Evolutionary conservation across 2,797 vertebrate species (phyloP).

Genomic region (Lepilemur ruficaudatus): DNA sequence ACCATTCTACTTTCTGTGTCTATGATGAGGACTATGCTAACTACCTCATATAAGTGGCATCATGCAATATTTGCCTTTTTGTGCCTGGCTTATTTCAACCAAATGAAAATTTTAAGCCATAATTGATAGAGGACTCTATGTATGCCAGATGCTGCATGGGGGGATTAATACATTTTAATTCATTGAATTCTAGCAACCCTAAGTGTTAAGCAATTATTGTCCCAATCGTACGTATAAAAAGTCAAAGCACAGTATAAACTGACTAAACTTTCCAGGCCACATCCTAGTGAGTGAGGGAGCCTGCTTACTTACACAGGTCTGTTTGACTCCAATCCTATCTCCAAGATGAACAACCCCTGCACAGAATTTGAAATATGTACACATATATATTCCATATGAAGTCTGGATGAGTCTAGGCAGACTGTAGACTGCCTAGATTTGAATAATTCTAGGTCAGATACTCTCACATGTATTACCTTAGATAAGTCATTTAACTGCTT

Average conservation of each 20-base stretch:
- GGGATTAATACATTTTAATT: neutral
- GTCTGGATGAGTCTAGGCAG: too few relatives aligned
- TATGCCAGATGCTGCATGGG: neutral
- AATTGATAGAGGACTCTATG: neutral
- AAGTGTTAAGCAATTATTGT: neutral
- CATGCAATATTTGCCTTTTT: neutral
- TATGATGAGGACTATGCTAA: neutral
- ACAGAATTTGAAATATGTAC: neutral
- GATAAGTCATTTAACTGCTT: neutral
- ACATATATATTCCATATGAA: neutral
- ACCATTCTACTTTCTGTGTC: neutral
- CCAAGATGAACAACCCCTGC: neutral
- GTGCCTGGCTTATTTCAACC: neutral
- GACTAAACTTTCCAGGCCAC: neutral
- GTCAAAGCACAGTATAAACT: neutral
- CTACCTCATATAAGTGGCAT: neutral
- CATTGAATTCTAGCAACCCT: neutral
- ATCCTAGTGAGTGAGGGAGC: neutral
- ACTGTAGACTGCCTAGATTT: neutral
- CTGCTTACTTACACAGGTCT: neutral
- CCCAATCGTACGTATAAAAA: neutral
- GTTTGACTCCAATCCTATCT: neutral
- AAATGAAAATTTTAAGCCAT: neutral
- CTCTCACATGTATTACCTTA: neutral
- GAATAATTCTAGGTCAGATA: neutral